These are phyloP conservation scores for Buceros bicornis DNA, from an alignment of 2,797 vertebrate genomes.

Conservation along the genomic window DNA sequence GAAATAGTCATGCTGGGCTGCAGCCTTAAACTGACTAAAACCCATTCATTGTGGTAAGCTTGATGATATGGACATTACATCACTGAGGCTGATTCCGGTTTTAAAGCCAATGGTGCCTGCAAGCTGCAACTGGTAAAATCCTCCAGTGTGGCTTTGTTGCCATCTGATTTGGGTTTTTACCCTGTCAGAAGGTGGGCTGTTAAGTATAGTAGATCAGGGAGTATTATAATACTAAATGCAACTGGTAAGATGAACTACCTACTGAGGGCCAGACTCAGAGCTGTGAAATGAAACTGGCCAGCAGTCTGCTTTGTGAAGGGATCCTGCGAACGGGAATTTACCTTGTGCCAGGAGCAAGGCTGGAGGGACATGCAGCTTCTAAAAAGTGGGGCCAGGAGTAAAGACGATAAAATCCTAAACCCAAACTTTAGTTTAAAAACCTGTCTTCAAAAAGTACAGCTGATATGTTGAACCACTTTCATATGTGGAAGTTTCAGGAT, in stretches of 20 bases:
- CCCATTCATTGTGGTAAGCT: slow-evolving; percentile 53
- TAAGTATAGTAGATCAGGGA: background rate
- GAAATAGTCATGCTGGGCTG: slow-evolving; percentile 50
- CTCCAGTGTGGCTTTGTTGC: background rate
- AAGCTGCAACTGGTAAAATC: slow-evolving; percentile 12
- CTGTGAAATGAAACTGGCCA: background rate
- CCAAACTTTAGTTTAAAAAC: background rate
- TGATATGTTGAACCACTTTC: slow-evolving; percentile 30
- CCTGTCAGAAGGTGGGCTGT: background rate
- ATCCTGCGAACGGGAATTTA: background rate
- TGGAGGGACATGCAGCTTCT: background rate
- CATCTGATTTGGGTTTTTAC: background rate
- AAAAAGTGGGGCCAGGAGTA: background rate
- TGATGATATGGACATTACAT: slow-evolving; percentile 55
- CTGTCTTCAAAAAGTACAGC: background rate
- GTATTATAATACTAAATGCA: background rate
- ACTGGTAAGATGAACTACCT: background rate
- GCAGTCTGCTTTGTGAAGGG: background rate
- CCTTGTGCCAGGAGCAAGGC: background rate
- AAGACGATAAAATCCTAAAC: background rate
- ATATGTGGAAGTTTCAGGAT: background rate
- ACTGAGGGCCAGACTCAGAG: background rate
- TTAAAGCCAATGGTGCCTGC: background rate
- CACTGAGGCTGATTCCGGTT: background rate
- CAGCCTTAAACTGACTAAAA: slow-evolving; percentile 41